These are phyloP conservation scores for Dioctria rufipes DNA, from an alignment of 2,888 invertebrate species.

Conservation along the genomic window DNA sequence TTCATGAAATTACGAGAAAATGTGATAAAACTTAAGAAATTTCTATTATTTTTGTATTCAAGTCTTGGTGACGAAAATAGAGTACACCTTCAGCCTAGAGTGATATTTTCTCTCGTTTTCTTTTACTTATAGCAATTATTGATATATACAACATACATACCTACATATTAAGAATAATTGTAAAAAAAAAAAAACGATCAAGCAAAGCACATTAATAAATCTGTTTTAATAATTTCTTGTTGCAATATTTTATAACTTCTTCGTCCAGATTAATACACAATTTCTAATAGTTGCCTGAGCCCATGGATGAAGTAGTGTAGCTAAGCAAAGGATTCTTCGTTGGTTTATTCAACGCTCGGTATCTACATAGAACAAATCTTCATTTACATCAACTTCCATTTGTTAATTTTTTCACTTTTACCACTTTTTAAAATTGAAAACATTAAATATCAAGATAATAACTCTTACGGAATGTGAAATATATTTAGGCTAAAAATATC, in stretches of 20 bases:
- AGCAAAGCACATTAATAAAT: slow-evolving; percentile 51
- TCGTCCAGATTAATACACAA: no score
- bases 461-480: no score
- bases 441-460: no score
- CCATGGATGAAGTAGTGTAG: no score
- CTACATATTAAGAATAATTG: slow-evolving; percentile 32
- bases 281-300: no score
- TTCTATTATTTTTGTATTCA: slow-evolving; percentile 51
- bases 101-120: slow-evolving; percentile 51
- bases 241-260: neutral
- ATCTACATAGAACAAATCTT: no score
- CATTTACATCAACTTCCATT: no score
- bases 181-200: slow-evolving; percentile 30
- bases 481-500: no score
- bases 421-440: no score
- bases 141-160: neutral
- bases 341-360: no score
- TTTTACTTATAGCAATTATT: slow-evolving; percentile 30
- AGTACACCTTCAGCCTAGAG: slow-evolving; percentile 49
- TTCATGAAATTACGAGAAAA: slow-evolving; percentile 50
- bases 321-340: no score
- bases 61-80: slow-evolving; percentile 19
- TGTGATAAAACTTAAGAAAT: slow-evolving; percentile 52
- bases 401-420: no score
- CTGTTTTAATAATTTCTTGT: slow-evolving; percentile 33